Conservation (phyloP, 2,797 vertebrate species). For the Glossophaga mutica region DNA sequence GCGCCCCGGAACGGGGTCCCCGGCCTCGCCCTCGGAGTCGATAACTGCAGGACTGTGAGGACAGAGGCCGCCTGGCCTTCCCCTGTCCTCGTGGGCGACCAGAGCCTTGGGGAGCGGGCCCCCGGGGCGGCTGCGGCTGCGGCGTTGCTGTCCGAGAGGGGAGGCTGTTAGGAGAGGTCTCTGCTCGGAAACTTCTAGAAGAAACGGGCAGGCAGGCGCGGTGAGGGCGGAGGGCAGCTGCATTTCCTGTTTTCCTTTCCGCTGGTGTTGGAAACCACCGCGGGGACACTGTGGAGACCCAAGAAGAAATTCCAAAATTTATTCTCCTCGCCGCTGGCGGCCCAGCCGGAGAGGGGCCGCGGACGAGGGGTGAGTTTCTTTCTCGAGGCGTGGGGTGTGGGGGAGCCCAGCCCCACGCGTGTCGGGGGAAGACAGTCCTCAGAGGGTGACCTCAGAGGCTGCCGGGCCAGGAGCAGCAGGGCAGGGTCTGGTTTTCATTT, state of each 20-base stretch:
- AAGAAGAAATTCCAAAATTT: constrained; percentile 15
- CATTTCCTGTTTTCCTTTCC: constrained; percentile 63
- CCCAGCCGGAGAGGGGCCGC: constrained; percentile 59
- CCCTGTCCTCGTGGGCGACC: neutral
- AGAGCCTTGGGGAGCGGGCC: neutral
- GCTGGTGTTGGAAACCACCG: neutral
- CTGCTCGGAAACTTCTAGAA: constrained; percentile 66
- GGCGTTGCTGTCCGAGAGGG: constrained; percentile 28
- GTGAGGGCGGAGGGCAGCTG: constrained; percentile 37
- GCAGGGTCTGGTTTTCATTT: constrained; percentile 82
- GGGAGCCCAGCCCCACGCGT: neutral
- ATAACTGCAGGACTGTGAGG: neutral
- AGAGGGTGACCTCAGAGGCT: constrained; percentile 79
- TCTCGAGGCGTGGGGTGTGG: neutral
- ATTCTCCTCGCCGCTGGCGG: neutral
- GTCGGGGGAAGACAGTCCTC: constrained; percentile 26
- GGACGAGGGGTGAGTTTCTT: neutral
- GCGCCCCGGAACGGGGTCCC: neutral
- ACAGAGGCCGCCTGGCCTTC: no score
- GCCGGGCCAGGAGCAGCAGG: constrained; percentile 72
- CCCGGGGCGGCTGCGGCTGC: neutral
- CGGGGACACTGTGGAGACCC: constrained; percentile 37
- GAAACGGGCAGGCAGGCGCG: constrained; percentile 58
- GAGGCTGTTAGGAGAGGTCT: constrained; percentile 38
- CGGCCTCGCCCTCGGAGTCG: neutral